A percentile compares a stretch with the other conserved stretches of the same genome.
These are phyloP conservation scores for Champsocephalus esox DNA, from an alignment of 2,797 vertebrate genomes.

Conservation along the genomic window DNA sequence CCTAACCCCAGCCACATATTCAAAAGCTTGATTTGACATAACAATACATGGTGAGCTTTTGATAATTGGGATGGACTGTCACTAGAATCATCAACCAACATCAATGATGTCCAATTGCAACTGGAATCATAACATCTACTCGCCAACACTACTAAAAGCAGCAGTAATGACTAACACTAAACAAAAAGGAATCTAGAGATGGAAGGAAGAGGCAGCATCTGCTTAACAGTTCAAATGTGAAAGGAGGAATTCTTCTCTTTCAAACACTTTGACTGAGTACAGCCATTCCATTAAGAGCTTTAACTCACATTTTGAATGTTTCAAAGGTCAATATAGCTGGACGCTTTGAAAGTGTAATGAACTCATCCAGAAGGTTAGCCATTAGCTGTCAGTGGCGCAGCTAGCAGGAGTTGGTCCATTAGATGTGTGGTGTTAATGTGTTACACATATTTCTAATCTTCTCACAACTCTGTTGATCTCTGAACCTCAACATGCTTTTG, in stretches of 20 bases:
- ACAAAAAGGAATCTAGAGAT: neutral
- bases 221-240: neutral
- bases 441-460: constrained; percentile 4
- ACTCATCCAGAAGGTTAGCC: neutral
- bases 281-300: constrained; percentile 3
- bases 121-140: neutral
- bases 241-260: neutral
- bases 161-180: neutral
- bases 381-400: neutral
- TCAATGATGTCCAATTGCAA: neutral
- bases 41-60: neutral
- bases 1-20: neutral
- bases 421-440: constrained; percentile 13
- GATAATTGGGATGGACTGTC: neutral
- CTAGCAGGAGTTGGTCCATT: constrained; percentile 13
- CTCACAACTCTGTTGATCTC: constrained; percentile 6
- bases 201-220: neutral
- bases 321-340: constrained; percentile 2
- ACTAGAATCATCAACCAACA: neutral
- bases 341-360: neutral
- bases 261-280: neutral
- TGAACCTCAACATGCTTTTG: constrained; percentile 5
- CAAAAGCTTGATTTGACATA: neutral
- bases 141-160: neutral
- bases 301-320: constrained; percentile 1